These are phyloP conservation scores for Heteromormyrus szaboi DNA, from an alignment of 2,797 vertebrate species.

Conservation along the genomic window DNA sequence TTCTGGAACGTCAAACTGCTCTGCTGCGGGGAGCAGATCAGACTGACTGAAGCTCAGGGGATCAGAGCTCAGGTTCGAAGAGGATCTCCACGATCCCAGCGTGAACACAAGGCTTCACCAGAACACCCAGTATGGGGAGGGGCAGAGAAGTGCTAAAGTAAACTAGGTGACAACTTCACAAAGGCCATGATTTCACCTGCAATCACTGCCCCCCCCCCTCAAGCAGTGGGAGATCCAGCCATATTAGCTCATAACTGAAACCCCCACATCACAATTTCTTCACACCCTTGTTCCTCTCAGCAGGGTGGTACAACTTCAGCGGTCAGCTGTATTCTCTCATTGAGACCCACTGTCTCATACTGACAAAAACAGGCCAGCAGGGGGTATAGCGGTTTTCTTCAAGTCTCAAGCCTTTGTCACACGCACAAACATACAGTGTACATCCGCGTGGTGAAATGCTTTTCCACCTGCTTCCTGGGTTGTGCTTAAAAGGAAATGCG, in stretches of 20 bases:
- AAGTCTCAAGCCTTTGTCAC: neutral
- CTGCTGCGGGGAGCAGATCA: neutral
- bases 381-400: neutral
- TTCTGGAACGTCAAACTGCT: neutral
- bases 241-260: neutral
- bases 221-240: constrained; percentile 35
- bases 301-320: neutral
- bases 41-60: neutral
- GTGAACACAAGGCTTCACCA: neutral
- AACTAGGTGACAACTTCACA: constrained; percentile 21
- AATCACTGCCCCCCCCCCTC: neutral
- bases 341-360: neutral
- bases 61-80: neutral
- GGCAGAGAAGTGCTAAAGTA: constrained; percentile 8
- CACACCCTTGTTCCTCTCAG: neutral
- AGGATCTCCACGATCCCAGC: neutral
- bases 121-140: constrained; percentile 15
- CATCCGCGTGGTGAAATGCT: neutral
- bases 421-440: neutral
- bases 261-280: neutral
- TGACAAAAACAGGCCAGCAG: neutral
- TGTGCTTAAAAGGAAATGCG: neutral
- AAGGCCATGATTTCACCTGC: constrained; percentile 26
- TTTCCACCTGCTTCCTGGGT: neutral
- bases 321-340: neutral